Evolutionary conservation across 2,113 vertebrate genomes (phyloP).

Genomic region (Cyprinodon tularosa): DNA sequence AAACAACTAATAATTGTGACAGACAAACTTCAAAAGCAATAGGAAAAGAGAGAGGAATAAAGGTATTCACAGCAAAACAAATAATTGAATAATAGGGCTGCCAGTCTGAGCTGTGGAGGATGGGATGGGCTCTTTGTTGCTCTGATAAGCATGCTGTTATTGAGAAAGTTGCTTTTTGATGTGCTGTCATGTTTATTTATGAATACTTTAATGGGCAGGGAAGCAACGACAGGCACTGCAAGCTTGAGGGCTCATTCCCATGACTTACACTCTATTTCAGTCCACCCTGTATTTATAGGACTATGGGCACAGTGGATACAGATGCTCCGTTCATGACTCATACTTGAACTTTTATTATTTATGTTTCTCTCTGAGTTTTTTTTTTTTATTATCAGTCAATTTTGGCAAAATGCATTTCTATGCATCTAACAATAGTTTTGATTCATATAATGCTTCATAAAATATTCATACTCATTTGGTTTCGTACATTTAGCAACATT

Average conservation of each 20-base stretch:
- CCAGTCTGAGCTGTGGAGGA: conserved; percentile 28
- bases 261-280: conserved; percentile 44
- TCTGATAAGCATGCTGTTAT: conserved; percentile 9
- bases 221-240: conserved; percentile 31
- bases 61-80: conserved; percentile 33
- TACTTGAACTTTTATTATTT: conserved; percentile 14
- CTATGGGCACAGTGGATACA: conserved; percentile 1
- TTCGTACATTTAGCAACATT: no score
- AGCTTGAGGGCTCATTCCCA: conserved; percentile 34
- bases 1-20: conserved; percentile 56
- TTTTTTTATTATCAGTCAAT: neutral
- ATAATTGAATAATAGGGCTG: conserved; percentile 17
- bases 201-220: conserved; percentile 42
- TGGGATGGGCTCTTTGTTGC: conserved; percentile 29
- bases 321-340: conserved; percentile 26
- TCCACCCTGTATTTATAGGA: conserved; percentile 31
- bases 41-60: conserved; percentile 27
- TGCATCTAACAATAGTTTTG: conserved; percentile 2
- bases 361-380: neutral
- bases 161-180: conserved; percentile 30
- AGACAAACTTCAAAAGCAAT: conserved; percentile 57
- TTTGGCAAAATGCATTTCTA: neutral
- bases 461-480: no score
- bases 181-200: conserved; percentile 37
- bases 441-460: neutral